Percentiles rank a stretch among this genome's conserved stretches.
These are phyloP conservation scores for Hirundo rustica DNA, from an alignment of 2,797 vertebrate genomes.

Conservation along the genomic window DNA sequence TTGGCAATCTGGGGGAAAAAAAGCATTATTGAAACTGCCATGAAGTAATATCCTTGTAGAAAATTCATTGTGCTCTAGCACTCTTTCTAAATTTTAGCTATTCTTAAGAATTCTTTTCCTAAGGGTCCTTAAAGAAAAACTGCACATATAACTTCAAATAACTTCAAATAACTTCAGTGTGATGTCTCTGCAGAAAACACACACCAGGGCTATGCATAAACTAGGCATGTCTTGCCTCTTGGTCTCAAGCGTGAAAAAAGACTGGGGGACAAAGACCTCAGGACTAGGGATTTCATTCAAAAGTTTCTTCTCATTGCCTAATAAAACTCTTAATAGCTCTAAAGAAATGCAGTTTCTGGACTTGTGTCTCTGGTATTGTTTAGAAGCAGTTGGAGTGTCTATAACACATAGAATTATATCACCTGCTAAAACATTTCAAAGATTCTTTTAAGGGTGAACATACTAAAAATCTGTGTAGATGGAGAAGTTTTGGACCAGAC, in stretches of 20 bases:
- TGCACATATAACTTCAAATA: fast-evolving
- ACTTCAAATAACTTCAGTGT: neutral
- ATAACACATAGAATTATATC: neutral
- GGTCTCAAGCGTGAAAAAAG: neutral
- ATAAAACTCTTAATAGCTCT: neutral
- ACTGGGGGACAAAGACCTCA: neutral
- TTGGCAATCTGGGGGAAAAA: neutral
- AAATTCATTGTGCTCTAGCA: fast-evolving
- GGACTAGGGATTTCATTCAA: neutral
- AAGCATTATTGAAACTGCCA: neutral
- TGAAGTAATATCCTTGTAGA: neutral
- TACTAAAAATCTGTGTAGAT: neutral
- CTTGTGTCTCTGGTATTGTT: neutral
- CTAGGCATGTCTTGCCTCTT: neutral
- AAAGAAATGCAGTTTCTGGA: neutral
- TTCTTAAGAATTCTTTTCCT: neutral
- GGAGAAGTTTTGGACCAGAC: neutral
- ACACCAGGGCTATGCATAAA: neutral
- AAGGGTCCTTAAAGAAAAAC: neutral
- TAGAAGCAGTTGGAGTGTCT: neutral
- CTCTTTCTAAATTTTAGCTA: neutral
- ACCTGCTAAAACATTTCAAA: neutral
- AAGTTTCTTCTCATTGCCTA: neutral
- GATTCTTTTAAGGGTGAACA: neutral
- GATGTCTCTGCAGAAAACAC: neutral